These are phyloP conservation scores for Gasteruption jaculator DNA, from an alignment of 2,888 invertebrate species.

Conservation along the genomic window DNA sequence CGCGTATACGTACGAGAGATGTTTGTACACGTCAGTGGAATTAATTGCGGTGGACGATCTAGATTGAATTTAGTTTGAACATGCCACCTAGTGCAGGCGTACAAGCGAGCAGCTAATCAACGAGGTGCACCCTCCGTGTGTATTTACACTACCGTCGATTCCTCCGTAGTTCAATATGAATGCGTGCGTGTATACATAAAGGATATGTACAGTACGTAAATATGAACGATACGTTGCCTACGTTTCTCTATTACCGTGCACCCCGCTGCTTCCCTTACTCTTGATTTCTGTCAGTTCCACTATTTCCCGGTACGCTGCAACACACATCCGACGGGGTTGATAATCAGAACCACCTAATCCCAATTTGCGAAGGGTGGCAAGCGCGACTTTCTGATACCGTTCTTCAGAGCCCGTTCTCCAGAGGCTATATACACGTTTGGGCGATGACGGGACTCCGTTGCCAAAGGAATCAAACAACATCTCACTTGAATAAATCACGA, in stretches of 20 bases:
- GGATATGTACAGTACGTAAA: conserved; percentile 23
- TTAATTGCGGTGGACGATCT: conserved; percentile 33
- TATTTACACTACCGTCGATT: conserved; percentile 37
- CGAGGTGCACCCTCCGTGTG: conserved; percentile 28
- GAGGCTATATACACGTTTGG: too few species aligned
- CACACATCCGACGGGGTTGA: too few species aligned
- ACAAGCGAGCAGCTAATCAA: conserved; percentile 43
- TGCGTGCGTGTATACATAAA: conserved; percentile 18
- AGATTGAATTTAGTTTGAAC: conserved; percentile 34
- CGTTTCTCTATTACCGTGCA: too few species aligned
- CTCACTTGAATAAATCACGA: too few species aligned
- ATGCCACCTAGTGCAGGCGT: conserved; percentile 29
- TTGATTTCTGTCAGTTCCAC: conserved; percentile 22
- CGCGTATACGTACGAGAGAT: too few species aligned
- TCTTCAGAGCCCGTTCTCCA: too few species aligned
- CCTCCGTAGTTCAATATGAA: conserved; percentile 27
- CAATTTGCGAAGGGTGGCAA: too few species aligned
- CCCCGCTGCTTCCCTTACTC: too few species aligned
- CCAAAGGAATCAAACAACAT: too few species aligned
- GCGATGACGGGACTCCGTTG: too few species aligned
- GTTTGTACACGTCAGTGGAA: conserved; percentile 25
- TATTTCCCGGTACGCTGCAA: conserved; percentile 22
- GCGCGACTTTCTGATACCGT: too few species aligned
- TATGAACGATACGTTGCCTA: conserved; percentile 18
- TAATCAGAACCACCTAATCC: too few species aligned